Percentiles rank a stretch among this genome's conserved stretches.
phyloP scores from a whole-genome alignment of 1,140 invertebrate species.

The Drosophila varians region DNA sequence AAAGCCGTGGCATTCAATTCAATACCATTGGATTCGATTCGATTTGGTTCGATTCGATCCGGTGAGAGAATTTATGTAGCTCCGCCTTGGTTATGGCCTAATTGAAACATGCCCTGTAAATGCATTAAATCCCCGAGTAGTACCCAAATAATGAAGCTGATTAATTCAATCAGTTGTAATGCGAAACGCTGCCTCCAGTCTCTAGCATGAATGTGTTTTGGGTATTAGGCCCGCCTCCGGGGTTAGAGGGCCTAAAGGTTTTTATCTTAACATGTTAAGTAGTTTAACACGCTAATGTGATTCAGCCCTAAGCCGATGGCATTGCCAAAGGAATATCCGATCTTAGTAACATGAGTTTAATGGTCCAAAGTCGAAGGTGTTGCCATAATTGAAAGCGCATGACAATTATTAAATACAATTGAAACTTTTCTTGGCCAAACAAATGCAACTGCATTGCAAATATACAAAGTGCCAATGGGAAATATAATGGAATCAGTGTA shows the following conservation, averaged over 20 bases:
- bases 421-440: neutral
- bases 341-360: constrained; percentile 34
- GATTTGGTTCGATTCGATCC: constrained; percentile 18
- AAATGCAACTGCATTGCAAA: neutral
- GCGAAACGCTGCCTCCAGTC: constrained; percentile 26
- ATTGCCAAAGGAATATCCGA: constrained; percentile 14
- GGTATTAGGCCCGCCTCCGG: neutral
- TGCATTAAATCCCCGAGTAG: constrained; percentile 72
- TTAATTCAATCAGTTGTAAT: constrained; percentile 73
- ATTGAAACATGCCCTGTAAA: constrained; percentile 77
- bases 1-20: constrained; percentile 31
- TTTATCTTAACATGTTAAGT: constrained; percentile 51
- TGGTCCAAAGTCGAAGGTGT: neutral
- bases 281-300: constrained; percentile 74
- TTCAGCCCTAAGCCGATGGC: constrained; percentile 37
- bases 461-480: neutral
- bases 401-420: neutral
- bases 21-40: constrained; percentile 24
- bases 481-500: neutral
- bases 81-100: constrained; percentile 41
- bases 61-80: constrained; percentile 57
- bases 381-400: neutral
- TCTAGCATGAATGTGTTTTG: neutral
- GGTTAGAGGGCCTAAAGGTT: constrained; percentile 19
- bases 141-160: constrained; percentile 72